Base-by-base conservation (phyloP, 2,113 vertebrate genomes). In the Tapirus terrestris region DNA sequence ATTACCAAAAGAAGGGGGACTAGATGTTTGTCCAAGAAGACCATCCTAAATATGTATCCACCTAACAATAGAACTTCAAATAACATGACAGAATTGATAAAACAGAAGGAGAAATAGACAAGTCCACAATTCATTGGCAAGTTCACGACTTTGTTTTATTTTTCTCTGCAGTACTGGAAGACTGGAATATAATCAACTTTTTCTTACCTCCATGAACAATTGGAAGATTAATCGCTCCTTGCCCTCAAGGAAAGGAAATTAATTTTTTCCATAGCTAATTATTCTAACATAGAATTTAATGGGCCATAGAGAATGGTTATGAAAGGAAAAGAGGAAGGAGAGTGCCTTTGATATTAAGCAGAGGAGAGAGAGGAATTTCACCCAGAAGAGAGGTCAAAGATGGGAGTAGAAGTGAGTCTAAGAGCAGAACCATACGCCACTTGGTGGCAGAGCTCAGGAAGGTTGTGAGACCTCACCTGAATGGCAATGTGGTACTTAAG, bases 241-340 rank as follows among this genome's bases (percentile, higher is more conserved):
- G 39, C 43, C 43, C 68, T 94, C 53, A 45, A 83, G 89, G 48
- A 33, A 75, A 39, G 80, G 48, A 93, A 95, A 95, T 90, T 77
- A 48, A 21, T 63, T 31, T 90, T 93, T 95, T 80, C 63, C 70
- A 16, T 65, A 75, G 48, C 21, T 75, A 43, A 90, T 68, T 60
- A 60, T 53, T 93, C 53, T 56, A 21, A n/a, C 39, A 73, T 80
- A 80, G 85, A 85, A 79, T 89, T 72, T 92, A 85, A 85, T 80
- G 65, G 58, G 4, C 56, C 84, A 31, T 58, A 79, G 56, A 85
- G 39, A 95, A 27, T 65, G 36, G 36, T 20, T 39, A 23, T 72
- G 17, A 60, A 92, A 73, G 45, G 84, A 43, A 77, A 92, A 63
- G 43, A 36, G 27, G 16, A 89, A 65, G 29, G 13, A 73, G 13